Evolutionary conservation across 2,113 vertebrate genomes (phyloP).

Genomic region (Chlorocebus sabaeus): DNA sequence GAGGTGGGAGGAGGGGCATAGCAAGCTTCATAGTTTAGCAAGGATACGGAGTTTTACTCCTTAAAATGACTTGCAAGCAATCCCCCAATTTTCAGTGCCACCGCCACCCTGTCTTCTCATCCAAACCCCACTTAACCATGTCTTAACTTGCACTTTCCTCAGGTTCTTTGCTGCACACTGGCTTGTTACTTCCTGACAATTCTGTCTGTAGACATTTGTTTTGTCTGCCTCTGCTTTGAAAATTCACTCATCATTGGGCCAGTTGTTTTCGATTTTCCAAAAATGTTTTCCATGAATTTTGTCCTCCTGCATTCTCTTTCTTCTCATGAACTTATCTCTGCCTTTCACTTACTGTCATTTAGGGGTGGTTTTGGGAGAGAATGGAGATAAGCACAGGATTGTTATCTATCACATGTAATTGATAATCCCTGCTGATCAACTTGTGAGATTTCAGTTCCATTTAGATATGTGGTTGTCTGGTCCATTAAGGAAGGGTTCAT

Average conservation of each 20-base stretch:
- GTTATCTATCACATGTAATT: not conserved
- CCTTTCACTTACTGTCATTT: not conserved
- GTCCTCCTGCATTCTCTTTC: not conserved
- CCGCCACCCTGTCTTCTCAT: too few species aligned
- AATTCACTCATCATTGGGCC: not conserved
- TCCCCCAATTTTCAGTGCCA: not conserved
- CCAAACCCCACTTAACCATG: not conserved
- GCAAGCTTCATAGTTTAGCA: not conserved
- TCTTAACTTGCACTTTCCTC: not conserved
- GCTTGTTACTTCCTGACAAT: not conserved
- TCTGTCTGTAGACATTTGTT: not conserved
- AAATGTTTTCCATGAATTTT: not conserved
- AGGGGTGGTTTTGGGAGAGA: not conserved
- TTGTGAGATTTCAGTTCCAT: not conserved
- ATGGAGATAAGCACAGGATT: not conserved
- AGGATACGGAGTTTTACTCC: not conserved
- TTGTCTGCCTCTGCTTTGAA: not conserved
- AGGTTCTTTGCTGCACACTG: not conserved
- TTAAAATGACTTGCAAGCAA: not conserved
- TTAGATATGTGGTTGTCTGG: not conserved
- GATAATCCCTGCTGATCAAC: not conserved
- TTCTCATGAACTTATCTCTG: not conserved
- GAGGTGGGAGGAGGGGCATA: not conserved
- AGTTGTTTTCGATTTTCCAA: not conserved
- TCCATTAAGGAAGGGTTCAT: not conserved